phyloP scores from a whole-genome alignment of 2,888 invertebrate genomes.

The Masnerella sp. region DNA sequence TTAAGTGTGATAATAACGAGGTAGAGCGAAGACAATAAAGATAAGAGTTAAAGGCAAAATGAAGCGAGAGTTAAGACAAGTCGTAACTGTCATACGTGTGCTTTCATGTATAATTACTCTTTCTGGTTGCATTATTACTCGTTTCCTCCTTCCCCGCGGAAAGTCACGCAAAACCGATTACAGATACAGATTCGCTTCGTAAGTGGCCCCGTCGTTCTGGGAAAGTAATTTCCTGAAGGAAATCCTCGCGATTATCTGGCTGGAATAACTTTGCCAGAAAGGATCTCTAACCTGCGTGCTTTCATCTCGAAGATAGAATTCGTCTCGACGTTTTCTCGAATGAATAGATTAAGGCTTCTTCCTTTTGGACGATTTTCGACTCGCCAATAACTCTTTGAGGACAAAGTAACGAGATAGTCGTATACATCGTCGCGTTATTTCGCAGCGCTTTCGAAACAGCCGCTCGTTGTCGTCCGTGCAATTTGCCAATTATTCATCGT shows the following conservation, averaged over 20 bases:
- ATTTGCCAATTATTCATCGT: conserved; percentile 41
- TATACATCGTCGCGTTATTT: conserved; percentile 18
- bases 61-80: conserved; percentile 6
- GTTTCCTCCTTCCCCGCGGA: conserved; percentile 31
- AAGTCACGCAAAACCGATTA: conserved; percentile 61
- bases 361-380: conserved; percentile 50
- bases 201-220: conserved; percentile 66
- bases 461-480: conserved; percentile 13
- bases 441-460: conserved; percentile 25
- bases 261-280: conserved; percentile 69
- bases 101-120: conserved; percentile 57
- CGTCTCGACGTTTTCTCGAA: conserved; percentile 54
- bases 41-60: conserved; percentile 1
- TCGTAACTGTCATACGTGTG: conserved; percentile 36
- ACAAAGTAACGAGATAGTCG: conserved; percentile 48
- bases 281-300: conserved; percentile 64
- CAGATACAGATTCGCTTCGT: conserved; percentile 60
- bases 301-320: conserved; percentile 58
- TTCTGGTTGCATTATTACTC: conserved; percentile 47
- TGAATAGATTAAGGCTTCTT: conserved; percentile 59
- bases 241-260: conserved; percentile 72
- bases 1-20: conserved; percentile 1
- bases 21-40: conserved; percentile 13
- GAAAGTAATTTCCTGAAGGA: conserved; percentile 74
- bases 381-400: conserved; percentile 55